phyloP scores from a whole-genome alignment of 1,140 invertebrate species.

The Theocolax elegans region DNA sequence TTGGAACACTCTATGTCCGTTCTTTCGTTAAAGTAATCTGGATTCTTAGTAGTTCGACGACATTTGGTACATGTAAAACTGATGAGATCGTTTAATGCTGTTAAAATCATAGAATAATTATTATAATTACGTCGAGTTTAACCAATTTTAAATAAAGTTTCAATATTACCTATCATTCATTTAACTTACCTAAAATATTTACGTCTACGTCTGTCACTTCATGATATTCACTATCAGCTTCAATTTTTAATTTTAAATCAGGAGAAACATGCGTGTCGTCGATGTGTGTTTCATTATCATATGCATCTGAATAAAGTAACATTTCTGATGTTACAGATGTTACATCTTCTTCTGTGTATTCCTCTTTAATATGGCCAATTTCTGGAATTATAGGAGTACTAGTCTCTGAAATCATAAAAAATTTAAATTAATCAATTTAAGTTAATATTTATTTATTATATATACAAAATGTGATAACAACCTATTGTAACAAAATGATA shows the following conservation, averaged over 20 bases:
- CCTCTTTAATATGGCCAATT: slow-evolving; percentile 10
- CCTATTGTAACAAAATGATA: too few species aligned
- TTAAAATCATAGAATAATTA: too few species aligned
- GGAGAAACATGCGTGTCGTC: too few species aligned
- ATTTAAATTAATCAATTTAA: too few species aligned
- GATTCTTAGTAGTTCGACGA: not conserved
- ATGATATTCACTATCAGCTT: not conserved
- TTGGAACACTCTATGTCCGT: not conserved
- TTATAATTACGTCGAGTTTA: too few species aligned
- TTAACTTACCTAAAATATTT: slow-evolving; percentile 10
- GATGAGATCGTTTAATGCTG: not conserved
- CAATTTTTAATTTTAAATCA: not conserved
- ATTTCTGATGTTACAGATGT: too few species aligned
- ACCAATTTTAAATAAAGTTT: not conserved
- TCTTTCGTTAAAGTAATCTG: slow-evolving; percentile 4
- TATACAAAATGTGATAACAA: too few species aligned
- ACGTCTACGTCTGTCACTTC: not conserved
- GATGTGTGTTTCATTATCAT: too few species aligned
- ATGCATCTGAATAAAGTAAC: too few species aligned
- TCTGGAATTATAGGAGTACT: not conserved
- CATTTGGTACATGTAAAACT: slow-evolving; percentile 29
- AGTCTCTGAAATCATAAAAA: slow-evolving; percentile 13
- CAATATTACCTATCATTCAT: not conserved
- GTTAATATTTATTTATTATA: too few species aligned
- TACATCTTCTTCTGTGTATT: slow-evolving; percentile 12